Evolutionary conservation across 2,113 vertebrate species (phyloP), one percentile per base, ranked within the genome.

Genomic region (Asarcornis scutulata): DNA sequence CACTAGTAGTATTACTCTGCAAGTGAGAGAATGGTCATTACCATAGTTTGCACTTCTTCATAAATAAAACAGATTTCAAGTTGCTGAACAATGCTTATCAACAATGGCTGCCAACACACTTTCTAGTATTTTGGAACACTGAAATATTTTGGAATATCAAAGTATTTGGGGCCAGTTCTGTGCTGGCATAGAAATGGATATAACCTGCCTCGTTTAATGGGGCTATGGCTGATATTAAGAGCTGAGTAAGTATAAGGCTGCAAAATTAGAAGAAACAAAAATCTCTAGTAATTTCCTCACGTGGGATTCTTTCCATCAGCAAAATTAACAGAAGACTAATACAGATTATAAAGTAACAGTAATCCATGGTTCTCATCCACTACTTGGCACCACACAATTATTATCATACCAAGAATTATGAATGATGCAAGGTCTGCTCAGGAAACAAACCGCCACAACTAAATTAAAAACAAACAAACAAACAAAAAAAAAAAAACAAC

Each of bases 341-440:
- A 88, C 31, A 93, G 72, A 88, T 72, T 69, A 83, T 79, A 85
- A 60, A 63, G n/a, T 87, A 88, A 91, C 53, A 96, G 68, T 59
- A 74, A 78, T 64, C 64, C 42, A 83, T 38, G n/a, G 72, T 68
- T 80, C 62, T 89, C 71, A 87, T 27, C 40, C 36, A 88, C 78
- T 64, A n/a, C 42, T 83, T 81, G 55, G 25, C 83, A 29, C 40
- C 52, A 36, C 29, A 67, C 32, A 27, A 16, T 25, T 36, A 75
- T 38, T 36, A 75, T n/a, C 50, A 73, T 27, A 64, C 26, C n/a
- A 81, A 89, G 36, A 36, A 36, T 38, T 29, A 83, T 7, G 34
- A 68, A 63, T 0, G 9, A 64, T 26, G 21, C 26, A 64, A 93
- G 3, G 52, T 90, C 55, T 93, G 60, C 29, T 79, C 34, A 75